Evolutionary conservation across 2,113 vertebrate genomes (phyloP), one percentile per base, ranked within the genome.

Genomic region (Eclectus roratus): DNA sequence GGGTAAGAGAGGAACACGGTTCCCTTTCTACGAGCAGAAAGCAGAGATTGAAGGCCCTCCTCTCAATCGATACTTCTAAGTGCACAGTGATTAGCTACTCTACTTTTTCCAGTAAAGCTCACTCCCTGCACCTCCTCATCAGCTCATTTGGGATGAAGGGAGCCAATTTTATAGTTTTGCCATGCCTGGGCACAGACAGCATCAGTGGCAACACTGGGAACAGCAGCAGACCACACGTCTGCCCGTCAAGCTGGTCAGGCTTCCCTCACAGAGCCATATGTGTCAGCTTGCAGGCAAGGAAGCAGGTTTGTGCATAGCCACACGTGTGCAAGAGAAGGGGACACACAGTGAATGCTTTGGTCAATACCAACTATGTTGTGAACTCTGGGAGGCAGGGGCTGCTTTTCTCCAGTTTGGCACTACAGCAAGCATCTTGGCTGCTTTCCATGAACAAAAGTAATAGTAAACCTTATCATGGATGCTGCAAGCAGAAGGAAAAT

Each of bases 141-240:
- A 1, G 25, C 65, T 73, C 35, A 3, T 37, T 15, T 37, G 71
- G 24, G 23, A 3, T 23, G 37, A 53, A 76, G 15, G 11, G 60
- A 74, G 20, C 8, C n/a, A 8, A 1, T 64, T 29, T 24, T 3
- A 2, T 15, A 9, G 4, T 55, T 46, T 28, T 43, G 37, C 33
- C 35, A 6, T 10, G n/a, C 27, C 10, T 13, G 5, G 44, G 52
- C 33, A 16, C 4, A 18, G 47, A 17, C 11, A 3, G 72, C 1
- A 1, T 14, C 24, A 9, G 15, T 13, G n/a, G 37, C 31, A 53
- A 71, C 18, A 4, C 12, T 0, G 2, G 69, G 35, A 55, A 2
- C 25, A 19, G 78, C 19, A 7, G 47, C 0, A 0, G 6, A 8
- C 4, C 43, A 50, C 24, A 7, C 0, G 0, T 31, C 31, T 61